Conservation (phyloP, 1,140 invertebrate species). For the Sarcophaga bullata region DNA sequence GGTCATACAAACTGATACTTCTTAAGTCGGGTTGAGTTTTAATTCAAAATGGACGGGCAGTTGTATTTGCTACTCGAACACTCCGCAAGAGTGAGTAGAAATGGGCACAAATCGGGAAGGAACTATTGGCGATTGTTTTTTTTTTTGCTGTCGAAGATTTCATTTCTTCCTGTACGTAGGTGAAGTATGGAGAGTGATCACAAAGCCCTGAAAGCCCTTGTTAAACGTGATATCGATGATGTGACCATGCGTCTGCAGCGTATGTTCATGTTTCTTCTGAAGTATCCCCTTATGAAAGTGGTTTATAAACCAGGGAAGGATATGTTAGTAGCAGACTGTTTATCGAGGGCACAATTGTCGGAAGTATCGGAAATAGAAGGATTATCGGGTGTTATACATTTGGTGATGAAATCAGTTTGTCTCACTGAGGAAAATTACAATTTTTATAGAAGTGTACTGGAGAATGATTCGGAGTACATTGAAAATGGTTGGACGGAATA, state of each 20-base stretch:
- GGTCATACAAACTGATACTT: slow-evolving; percentile 48
- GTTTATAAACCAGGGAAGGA: slow-evolving; percentile 53
- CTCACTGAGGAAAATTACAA: slow-evolving; percentile 32
- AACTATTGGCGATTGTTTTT: slow-evolving; percentile 50
- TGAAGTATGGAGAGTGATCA: slow-evolving; percentile 65
- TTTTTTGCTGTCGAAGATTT: slow-evolving; percentile 48
- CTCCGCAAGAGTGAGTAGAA: slow-evolving; percentile 22
- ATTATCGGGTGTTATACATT: slow-evolving; percentile 45
- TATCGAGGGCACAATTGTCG: slow-evolving; percentile 44
- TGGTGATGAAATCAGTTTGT: slow-evolving; percentile 32
- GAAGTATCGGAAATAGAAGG: slow-evolving; percentile 42
- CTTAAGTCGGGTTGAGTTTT: slow-evolving; percentile 52
- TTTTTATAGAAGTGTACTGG: background rate
- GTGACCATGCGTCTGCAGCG: slow-evolving; percentile 60
- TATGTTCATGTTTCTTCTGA: slow-evolving; percentile 49
- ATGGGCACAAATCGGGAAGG: slow-evolving; percentile 60
- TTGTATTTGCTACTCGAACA: slow-evolving; percentile 13
- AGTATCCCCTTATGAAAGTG: slow-evolving; percentile 53
- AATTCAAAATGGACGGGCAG: slow-evolving; percentile 6
- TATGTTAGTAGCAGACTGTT: slow-evolving; percentile 51
- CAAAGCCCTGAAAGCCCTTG: slow-evolving; percentile 64
- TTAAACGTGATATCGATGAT: slow-evolving; percentile 57
- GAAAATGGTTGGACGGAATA: slow-evolving; percentile 14
- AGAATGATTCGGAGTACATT: background rate
- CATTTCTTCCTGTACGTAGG: slow-evolving; percentile 52